Conservation (phyloP, 2,888 invertebrate genomes). For the Chalcis sispes region DNA sequence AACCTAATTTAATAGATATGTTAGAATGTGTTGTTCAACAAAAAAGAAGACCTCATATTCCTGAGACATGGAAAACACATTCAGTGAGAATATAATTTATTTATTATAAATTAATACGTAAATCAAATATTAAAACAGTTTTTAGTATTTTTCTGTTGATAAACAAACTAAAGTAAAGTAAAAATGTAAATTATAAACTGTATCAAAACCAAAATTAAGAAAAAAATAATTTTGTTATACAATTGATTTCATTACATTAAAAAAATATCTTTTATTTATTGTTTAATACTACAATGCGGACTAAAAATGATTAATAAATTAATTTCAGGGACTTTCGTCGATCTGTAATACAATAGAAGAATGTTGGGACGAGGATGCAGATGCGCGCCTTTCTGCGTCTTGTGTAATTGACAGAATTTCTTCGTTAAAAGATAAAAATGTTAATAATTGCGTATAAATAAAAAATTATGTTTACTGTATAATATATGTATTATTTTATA, state of each 20-base stretch:
- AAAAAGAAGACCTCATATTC: conserved; percentile 90
- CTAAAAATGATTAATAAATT: conserved; percentile 7
- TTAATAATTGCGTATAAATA: too few relatives aligned
- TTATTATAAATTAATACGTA: neutral
- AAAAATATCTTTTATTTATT: too few relatives aligned
- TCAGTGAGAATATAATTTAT: conserved; percentile 78
- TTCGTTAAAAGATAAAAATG: conserved; percentile 74
- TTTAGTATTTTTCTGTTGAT: too few relatives aligned
- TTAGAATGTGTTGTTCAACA: conserved; percentile 95
- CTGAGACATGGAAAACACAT: conserved; percentile 90
- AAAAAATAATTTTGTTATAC: neutral
- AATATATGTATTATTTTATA: too few relatives aligned
- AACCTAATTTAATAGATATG: conserved; percentile 94
- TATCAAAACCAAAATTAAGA: neutral
- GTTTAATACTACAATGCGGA: neutral
- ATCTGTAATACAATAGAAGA: conserved; percentile 97
- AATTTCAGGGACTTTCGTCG: conserved; percentile 85
- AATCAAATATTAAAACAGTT: neutral
- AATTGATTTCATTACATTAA: too few relatives aligned
- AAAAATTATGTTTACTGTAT: too few relatives aligned
- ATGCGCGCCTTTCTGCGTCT: conserved; percentile 95
- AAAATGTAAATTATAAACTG: too few relatives aligned
- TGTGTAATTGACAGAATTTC: conserved; percentile 93
- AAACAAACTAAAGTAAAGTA: too few relatives aligned
- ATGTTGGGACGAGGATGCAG: conserved; percentile 99